A percentile compares a stretch with the other conserved stretches of the same genome.
Evolutionary conservation across 2,113 vertebrate genomes (phyloP).

Genomic region (Probosciger aterrimus): DNA sequence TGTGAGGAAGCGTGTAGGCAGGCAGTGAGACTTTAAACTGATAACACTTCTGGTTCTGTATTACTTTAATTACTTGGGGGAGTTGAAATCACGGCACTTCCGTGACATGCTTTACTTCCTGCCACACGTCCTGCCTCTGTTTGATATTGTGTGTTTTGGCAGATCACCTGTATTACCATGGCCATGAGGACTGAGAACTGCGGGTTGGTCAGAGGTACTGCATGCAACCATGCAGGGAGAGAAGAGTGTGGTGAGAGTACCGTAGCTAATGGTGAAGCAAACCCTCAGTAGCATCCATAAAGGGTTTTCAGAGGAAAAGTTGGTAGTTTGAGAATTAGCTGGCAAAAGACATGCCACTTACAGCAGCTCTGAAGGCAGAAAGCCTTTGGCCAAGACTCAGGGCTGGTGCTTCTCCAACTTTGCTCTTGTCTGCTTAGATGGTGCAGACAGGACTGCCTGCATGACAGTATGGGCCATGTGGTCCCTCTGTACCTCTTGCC

Average conservation of each 20-base stretch:
- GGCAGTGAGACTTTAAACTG: not conserved
- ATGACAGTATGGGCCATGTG: not conserved
- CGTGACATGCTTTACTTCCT: not conserved
- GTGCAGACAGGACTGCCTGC: not conserved
- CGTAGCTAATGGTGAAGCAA: not conserved
- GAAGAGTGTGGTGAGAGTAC: not conserved
- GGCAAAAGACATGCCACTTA: not conserved
- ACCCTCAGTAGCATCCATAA: not conserved
- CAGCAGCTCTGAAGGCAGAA: not conserved
- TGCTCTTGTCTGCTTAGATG: not conserved
- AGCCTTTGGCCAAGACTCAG: not conserved
- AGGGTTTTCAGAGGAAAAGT: not conserved
- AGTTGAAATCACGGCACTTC: not conserved
- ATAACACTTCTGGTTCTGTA: not conserved
- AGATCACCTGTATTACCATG: not conserved
- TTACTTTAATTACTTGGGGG: not conserved
- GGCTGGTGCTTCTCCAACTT: not conserved
- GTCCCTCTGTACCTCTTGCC: not conserved
- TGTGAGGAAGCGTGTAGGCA: not conserved
- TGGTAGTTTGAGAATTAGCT: not conserved
- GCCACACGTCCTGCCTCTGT: rapidly evolving
- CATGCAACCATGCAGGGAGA: not conserved
- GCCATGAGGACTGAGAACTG: not conserved
- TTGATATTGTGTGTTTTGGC: not conserved
- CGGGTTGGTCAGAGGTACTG: rapidly evolving